Percentiles rank a stretch among this genome's conserved stretches.
Evolutionary conservation across 2,113 vertebrate genomes (phyloP).

Genomic region (Dicerorhinus sumatrensis): DNA sequence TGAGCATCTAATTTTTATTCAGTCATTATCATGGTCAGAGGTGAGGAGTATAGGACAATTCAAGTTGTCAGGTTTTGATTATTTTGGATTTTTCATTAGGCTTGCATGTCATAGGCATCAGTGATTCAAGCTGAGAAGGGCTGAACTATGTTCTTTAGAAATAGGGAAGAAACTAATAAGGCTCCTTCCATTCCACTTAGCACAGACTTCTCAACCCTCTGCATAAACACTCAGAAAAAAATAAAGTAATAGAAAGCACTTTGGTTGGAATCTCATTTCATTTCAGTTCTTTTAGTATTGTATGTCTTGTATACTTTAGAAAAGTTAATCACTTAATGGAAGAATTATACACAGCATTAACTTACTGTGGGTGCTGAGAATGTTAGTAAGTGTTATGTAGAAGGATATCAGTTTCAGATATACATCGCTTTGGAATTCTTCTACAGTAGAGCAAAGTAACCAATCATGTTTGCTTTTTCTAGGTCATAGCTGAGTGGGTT

Average conservation of each 20-base stretch:
- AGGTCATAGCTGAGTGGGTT: constrained; percentile 10
- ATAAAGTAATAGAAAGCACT: background rate
- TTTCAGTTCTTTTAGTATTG: background rate
- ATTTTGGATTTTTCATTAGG: constrained; percentile 13
- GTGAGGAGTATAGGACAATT: background rate
- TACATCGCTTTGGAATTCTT: background rate
- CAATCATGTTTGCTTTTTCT: constrained; percentile 49
- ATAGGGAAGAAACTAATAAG: background rate
- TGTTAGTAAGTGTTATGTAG: constrained; percentile 17
- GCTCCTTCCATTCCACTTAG: background rate
- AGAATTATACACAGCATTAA: background rate
- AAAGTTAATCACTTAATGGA: background rate
- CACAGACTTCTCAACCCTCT: background rate
- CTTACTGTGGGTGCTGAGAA: constrained; percentile 35
- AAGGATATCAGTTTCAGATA: background rate
- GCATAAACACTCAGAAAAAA: background rate
- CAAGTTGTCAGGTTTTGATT: background rate
- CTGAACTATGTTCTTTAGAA: background rate
- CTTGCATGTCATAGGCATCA: background rate
- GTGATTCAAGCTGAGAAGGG: background rate
- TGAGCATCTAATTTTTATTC: background rate
- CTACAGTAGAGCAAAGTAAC: background rate
- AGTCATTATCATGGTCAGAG: background rate
- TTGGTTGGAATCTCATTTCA: background rate
- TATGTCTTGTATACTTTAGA: background rate